Evolutionary conservation across 2,888 invertebrate species (phyloP), one percentile per base, ranked within the genome.

Genomic region (Plebejus anna): DNA sequence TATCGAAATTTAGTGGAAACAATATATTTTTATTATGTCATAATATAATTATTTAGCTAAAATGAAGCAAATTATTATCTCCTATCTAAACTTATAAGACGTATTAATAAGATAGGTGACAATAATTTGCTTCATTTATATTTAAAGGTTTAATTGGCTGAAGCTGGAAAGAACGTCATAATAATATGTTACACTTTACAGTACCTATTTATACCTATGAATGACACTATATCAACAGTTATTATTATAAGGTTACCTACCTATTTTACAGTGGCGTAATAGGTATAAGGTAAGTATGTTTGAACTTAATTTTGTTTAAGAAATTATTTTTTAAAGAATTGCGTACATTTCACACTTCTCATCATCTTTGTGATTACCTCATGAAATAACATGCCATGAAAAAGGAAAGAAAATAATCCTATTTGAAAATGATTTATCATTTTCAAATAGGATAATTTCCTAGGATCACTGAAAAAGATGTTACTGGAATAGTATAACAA

Each of bases 401-500:
- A 13, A 66, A 71, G 1, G 7, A n/a, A 0, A 2, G 22, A 22
- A 22, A 22, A 22, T 22, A 22, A 22, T 22, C 22, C 22, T 22
- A 22, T 22, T 22, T 22, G 22, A 22, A 22, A 22, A 22, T 22
- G 22, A 22, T 22, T 22, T 6, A 38, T 70, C 13, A 36, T 38
- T 13, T 70, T 16, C 32, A 61, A 32, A 32, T 32, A 66, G 13
- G 32, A 66, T 66, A 71, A 71, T 42, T 71, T 71, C 42, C n/a
- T 70, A 9, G 66, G 5, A 36, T 32, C 66, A 42, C 22, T 71
- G 61, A 71, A 59, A 57, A n/a, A 28, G 16, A 70, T 72, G 59
- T 77, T 66, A 78, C 70, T 28, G 28, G 32, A 72, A 77, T 78
- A 51, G 77, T 82, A 80, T 81, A 81, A 73, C 28, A 55, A 55